Evolutionary conservation across 2,113 vertebrate species (phyloP).

Genomic region (Camelus dromedarius): DNA sequence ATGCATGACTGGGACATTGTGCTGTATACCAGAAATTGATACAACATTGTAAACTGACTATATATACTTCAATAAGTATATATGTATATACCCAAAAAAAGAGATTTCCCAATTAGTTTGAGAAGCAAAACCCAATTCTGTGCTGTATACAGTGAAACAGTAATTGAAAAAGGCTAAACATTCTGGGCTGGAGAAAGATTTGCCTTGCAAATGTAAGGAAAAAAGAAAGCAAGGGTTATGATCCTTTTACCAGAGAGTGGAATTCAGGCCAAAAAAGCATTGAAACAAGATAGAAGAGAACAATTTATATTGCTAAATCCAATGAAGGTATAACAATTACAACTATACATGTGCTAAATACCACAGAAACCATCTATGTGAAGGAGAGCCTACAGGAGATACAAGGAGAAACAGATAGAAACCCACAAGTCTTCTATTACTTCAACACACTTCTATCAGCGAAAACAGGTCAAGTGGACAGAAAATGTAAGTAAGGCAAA

Average conservation of each 20-base stretch:
- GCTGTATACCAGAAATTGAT: too few relatives aligned
- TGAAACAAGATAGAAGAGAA: not conserved
- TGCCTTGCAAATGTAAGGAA: constrained; percentile 28
- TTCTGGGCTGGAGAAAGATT: not conserved
- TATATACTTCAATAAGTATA: too few relatives aligned
- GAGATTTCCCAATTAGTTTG: not conserved
- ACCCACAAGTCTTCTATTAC: not conserved
- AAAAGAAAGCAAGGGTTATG: not conserved
- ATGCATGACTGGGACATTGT: too few relatives aligned
- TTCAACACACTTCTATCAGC: not conserved
- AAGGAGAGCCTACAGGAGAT: not conserved
- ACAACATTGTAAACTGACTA: too few relatives aligned
- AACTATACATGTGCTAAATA: not conserved
- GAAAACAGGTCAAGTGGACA: not conserved
- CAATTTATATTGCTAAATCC: not conserved
- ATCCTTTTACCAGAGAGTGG: not conserved
- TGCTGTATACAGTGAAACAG: not conserved
- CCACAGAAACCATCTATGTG: not conserved
- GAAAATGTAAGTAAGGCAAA: not conserved
- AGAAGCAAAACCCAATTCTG: constrained; percentile 11
- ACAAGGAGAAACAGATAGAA: not conserved
- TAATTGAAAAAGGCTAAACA: constrained; percentile 34
- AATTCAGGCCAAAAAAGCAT: not conserved
- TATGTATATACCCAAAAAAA: too few relatives aligned
- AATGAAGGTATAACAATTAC: not conserved